phyloP scores from a whole-genome alignment of 1,140 invertebrate species.

The Nebria ingens region DNA sequence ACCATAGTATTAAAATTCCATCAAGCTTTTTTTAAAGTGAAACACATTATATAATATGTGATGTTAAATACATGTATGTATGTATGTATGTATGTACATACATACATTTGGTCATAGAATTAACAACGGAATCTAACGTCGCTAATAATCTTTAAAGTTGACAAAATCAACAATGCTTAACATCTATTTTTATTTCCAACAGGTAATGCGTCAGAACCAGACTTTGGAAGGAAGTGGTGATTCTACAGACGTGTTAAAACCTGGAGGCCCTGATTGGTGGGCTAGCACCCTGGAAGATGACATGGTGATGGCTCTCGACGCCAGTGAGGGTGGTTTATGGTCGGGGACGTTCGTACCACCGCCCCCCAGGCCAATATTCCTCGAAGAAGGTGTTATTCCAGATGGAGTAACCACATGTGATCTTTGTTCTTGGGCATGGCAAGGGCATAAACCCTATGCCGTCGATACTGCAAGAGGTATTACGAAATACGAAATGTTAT shows the following conservation, averaged over 20 bases:
- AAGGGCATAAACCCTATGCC: constrained; percentile 17
- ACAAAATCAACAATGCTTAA: too few species aligned
- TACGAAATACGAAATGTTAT: too few species aligned
- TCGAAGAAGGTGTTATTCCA: constrained; percentile 40
- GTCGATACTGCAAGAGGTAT: constrained; percentile 18
- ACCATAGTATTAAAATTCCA: too few species aligned
- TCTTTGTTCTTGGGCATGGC: constrained; percentile 55
- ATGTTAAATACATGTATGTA: too few species aligned
- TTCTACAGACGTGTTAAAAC: constrained; percentile 24
- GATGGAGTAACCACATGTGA: constrained; percentile 62
- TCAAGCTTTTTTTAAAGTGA: too few species aligned
- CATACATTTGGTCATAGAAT: too few species aligned
- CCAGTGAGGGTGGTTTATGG: constrained; percentile 53
- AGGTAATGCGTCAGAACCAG: constrained; percentile 11
- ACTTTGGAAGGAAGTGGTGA: background rate
- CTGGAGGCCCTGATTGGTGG: constrained; percentile 44
- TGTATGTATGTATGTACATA: too few species aligned
- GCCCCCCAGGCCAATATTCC: constrained; percentile 50
- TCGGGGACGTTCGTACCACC: constrained; percentile 55
- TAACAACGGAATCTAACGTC: too few species aligned
- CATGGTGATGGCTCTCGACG: constrained; percentile 45
- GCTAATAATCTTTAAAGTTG: too few species aligned
- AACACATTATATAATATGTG: too few species aligned
- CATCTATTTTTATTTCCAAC: too few species aligned
- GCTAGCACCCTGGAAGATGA: constrained; percentile 47